Percentiles rank a stretch among this genome's conserved stretches.
These are phyloP conservation scores for Sphecodes monilicornis DNA, from an alignment of 2,888 invertebrate genomes.

Conservation along the genomic window DNA sequence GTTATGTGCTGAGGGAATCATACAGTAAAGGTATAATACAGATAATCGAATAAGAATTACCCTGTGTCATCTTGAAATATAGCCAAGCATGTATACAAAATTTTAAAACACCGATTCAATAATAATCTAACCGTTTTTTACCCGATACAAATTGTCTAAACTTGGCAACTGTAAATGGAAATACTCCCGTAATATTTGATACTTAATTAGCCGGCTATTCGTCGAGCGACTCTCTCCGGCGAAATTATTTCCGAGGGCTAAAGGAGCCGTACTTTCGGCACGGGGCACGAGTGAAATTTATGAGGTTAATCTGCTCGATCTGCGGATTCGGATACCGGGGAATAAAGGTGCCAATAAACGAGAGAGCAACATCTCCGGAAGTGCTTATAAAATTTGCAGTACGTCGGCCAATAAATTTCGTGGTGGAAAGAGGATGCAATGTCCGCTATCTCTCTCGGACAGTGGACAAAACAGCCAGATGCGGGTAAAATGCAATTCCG, in stretches of 20 bases:
- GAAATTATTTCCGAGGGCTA: background rate
- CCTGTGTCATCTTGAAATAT: too few relatives aligned
- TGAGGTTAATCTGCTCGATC: background rate
- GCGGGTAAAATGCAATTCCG: slow-evolving; percentile 45
- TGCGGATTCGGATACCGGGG: slow-evolving; percentile 11
- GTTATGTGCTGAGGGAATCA: too few relatives aligned
- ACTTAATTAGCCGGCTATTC: background rate
- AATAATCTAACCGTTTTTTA: too few relatives aligned
- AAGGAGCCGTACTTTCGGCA: background rate
- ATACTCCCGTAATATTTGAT: background rate
- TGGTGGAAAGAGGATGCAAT: background rate
- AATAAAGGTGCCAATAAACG: slow-evolving; percentile 34
- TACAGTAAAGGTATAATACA: too few relatives aligned
- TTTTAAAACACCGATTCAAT: too few relatives aligned
- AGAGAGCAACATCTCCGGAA: background rate
- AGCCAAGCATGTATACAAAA: too few relatives aligned
- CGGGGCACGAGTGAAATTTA: slow-evolving; percentile 7
- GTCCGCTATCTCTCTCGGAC: slow-evolving; percentile 32
- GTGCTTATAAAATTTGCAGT: slow-evolving; percentile 38
- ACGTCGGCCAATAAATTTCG: slow-evolving; percentile 44
- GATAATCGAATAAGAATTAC: too few relatives aligned
- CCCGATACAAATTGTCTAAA: too few relatives aligned
- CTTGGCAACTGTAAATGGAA: too few relatives aligned
- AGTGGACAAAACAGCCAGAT: slow-evolving; percentile 50
- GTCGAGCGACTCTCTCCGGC: background rate